Base-by-base conservation (phyloP, 2,113 vertebrate species). In the Muscicapa adusta region DNA sequence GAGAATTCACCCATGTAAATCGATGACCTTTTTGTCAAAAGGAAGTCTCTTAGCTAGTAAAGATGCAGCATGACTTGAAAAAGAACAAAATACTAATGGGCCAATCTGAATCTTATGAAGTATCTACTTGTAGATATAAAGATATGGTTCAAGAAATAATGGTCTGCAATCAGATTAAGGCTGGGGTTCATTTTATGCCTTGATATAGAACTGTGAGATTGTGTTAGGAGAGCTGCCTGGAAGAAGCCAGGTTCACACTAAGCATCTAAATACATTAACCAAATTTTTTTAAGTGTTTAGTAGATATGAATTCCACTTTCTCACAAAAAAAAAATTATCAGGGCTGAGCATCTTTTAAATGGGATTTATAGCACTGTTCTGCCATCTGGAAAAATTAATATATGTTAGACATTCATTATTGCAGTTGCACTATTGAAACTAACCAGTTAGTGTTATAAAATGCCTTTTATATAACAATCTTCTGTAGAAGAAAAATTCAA, bases 1-100 rank as follows among this genome's bases (percentile, higher is more conserved):
- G 47, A 97, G 93, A 90, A 97, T 97, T 97, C 92, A 93, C 88
- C 96, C 96, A 97, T 96, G 96, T 96, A 96, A 96, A 97, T 97
- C 92, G 85, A 94, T 97, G 95, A 97, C 96, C 95, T 96, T 97
- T 97, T 95, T 94, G 95, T 91, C 95, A 94, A 94, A 96, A 94
- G 81, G 85, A 96, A 96, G 80, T 96, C 93, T 97, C 91, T 94
- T 94, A 94, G 91, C 93, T 94, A 92, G 94, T 95, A 95, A 92
- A 94, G 94, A 95, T 95, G 85, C 94, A 93, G 56, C 89, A 88
- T 88, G 93, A 95, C 85, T 96, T 94, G 75, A 83, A 91, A 97
- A 95, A 88, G 94, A 94, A 96, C 91, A 91, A 95, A 96, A 96
- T 85, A 96, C 94, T 97, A 97, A 96, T 95, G 89, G 89, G 82